Conservation (phyloP, 2,113 vertebrate genomes). For the Cyanoramphus novaezelandiae region DNA sequence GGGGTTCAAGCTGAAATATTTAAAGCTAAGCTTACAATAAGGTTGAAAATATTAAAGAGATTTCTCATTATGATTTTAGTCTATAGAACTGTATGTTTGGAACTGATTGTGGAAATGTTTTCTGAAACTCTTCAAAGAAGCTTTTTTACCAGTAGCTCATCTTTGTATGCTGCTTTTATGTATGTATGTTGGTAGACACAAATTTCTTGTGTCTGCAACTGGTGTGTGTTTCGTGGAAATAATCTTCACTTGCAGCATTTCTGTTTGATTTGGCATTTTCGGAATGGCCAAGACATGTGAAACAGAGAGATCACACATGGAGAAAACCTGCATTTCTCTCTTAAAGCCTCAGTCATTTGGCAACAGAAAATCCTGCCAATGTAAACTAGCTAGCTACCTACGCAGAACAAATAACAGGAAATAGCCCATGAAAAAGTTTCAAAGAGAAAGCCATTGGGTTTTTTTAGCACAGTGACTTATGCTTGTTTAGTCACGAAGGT, state of each 20-base stretch:
- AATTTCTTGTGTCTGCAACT: not conserved
- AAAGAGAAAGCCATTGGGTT: not conserved
- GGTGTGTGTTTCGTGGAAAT: not conserved
- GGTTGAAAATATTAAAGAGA: not conserved
- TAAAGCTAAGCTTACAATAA: not conserved
- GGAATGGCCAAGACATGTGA: not conserved
- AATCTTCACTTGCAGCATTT: not conserved
- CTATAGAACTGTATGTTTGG: not conserved
- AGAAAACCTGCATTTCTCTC: not conserved
- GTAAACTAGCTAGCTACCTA: conserved; percentile 1
- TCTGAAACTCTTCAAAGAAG: not conserved
- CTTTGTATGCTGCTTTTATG: not conserved
- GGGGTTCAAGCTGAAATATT: not conserved
- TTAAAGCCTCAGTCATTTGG: not conserved
- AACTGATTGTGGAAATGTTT: not conserved
- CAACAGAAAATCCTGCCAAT: conserved; percentile 5
- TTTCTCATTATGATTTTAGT: not conserved
- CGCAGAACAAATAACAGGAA: conserved; percentile 44
- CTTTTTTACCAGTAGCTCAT: not conserved
- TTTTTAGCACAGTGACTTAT: not conserved
- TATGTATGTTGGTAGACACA: not conserved
- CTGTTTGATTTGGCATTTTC: not conserved
- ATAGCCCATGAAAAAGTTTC: not conserved
- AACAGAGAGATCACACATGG: not conserved
- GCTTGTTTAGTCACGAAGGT: not conserved